A percentile compares a stretch with the other conserved stretches of the same genome.
Evolutionary conservation across 2,888 invertebrate species (phyloP).

Genomic region (Aromia moschata): DNA sequence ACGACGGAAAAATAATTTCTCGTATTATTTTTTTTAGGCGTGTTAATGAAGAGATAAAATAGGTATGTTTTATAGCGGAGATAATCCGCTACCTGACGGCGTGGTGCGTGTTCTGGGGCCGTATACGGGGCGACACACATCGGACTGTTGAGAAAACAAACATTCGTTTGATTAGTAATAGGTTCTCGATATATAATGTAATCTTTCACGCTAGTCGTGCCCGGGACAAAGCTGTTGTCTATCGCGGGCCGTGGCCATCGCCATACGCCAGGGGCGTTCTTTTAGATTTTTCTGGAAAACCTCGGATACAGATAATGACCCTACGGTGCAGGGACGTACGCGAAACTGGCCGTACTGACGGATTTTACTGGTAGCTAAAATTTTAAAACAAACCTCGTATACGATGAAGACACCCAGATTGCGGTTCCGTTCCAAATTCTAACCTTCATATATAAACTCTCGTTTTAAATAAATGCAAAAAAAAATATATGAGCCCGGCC

Average conservation of each 20-base stretch:
- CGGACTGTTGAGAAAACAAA: slow-evolving; percentile 58
- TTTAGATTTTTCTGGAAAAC: neutral
- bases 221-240: slow-evolving; percentile 53
- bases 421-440: too few species aligned
- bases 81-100: slow-evolving; percentile 40
- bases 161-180: slow-evolving; percentile 57
- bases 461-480: too few species aligned
- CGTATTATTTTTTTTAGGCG: too few species aligned
- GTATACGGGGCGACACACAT: slow-evolving; percentile 55
- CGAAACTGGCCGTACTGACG: too few species aligned
- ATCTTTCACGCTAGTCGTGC: slow-evolving; percentile 57
- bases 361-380: too few species aligned
- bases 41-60: slow-evolving; percentile 45
- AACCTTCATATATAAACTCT: too few species aligned
- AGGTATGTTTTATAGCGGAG: slow-evolving; percentile 38
- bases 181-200: slow-evolving; percentile 56
- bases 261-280: slow-evolving; percentile 37
- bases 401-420: too few species aligned
- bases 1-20: too few species aligned
- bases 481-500: too few species aligned
- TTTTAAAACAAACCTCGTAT: too few species aligned
- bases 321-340: neutral
- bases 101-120: slow-evolving; percentile 53
- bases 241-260: slow-evolving; percentile 47
- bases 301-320: slow-evolving; percentile 8